Evolutionary conservation across 2,888 invertebrate genomes (phyloP), one percentile per base, ranked within the genome.

Genomic region (Lissocephala sabroskyi): DNA sequence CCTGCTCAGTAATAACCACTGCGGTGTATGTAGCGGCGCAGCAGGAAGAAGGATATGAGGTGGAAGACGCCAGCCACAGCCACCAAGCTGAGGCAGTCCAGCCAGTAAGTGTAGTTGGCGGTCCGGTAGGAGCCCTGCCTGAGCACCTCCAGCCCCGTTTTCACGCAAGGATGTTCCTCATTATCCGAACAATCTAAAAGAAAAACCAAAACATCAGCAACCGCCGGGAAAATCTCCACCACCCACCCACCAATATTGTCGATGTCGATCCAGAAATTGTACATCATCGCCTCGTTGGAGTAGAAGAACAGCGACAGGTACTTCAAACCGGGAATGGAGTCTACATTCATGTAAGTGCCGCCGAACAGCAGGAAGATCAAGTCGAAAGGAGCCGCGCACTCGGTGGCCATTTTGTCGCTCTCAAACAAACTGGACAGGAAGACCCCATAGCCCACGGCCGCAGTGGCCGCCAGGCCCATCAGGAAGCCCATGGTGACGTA

Each of bases 401-500:
- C 71, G 30, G 93, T 91, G n/a, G 95, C 91, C 4, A 93, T 92
- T 79, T 94, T 87, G 1, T 88, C 81, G 77, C 93, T 92, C 6
- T 93, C 91, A 78, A 90, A 89, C 9, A 88, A 56, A 0, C 90
- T 89, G 41, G 87, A 82, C 41, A 91, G 86, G 6, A 95, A 85
- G n/a, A 97, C 87, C 91, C 92, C 96, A 84, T 97, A 97, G 48
- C 92, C 89, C 65, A 97, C 89, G 0, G 90, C 90, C 35, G 89
- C 87, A 62, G 88, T 87, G 1, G 91, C 90, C 40, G 89, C 87
- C 3, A 90, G 83, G 16, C 89, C 85, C 61, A 91, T 87, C 1
- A 90, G 86, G 53, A 90, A 85, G 30, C 87, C 85, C 83, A 91
- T 89, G 3, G 86, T 86, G 3, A 90, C 54, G 84, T 88, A 91